phyloP scores from a whole-genome alignment of 2,113 vertebrate genomes.

The Notarius lentiginosus region DNA sequence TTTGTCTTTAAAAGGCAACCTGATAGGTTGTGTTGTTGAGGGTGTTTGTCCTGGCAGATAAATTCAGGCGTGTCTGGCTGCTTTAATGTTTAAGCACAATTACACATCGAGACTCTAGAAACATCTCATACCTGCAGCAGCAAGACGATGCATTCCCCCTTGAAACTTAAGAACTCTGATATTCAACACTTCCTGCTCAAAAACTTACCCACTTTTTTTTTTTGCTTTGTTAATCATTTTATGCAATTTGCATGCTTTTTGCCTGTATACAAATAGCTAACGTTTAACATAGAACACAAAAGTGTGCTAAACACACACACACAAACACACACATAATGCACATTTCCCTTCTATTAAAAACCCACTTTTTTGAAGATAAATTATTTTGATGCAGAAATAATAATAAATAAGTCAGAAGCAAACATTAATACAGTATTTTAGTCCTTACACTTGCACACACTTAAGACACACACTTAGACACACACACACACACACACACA shows the following conservation, averaged over 20 bases:
- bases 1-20: conserved; percentile 62
- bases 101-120: conserved; percentile 56
- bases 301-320: not conserved
- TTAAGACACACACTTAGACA: not conserved
- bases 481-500: not conserved
- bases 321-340: not conserved
- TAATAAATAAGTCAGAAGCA: not conserved
- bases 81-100: conserved; percentile 66
- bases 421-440: not conserved
- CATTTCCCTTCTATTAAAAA: not conserved
- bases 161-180: conserved; percentile 15
- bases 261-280: conserved; percentile 18
- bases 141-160: conserved; percentile 20
- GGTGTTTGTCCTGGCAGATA: conserved; percentile 61
- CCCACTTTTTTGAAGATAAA: not conserved
- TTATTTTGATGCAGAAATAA: not conserved
- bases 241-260: conserved; percentile 36
- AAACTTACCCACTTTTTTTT: not conserved
- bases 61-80: conserved; percentile 60
- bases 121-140: conserved; percentile 50
- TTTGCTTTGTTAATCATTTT: conserved; percentile 3
- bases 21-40: conserved; percentile 63
- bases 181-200: conserved; percentile 36
- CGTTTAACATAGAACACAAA: not conserved
- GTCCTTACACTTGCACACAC: not conserved